A percentile compares a stretch with the other conserved stretches of the same genome.
These are phyloP conservation scores for Botia almorhae DNA, from an alignment of 2,797 vertebrate genomes.

Conservation along the genomic window DNA sequence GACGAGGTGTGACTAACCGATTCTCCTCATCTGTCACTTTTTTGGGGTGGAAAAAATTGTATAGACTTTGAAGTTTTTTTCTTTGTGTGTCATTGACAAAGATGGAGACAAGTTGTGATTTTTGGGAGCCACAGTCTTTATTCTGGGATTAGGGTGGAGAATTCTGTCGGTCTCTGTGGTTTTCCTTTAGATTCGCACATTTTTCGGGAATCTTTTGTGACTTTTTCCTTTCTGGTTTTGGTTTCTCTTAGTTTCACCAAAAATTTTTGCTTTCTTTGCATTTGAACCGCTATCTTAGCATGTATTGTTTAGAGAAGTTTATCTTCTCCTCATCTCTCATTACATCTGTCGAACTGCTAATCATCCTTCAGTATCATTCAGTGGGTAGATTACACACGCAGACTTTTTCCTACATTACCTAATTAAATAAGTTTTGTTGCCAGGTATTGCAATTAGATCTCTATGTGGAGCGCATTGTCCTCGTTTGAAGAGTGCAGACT, in stretches of 20 bases:
- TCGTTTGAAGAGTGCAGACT: constrained; percentile 53
- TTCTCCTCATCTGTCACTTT: constrained; percentile 42
- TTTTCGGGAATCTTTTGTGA: neutral
- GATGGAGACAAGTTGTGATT: constrained; percentile 23
- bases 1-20: constrained; percentile 45
- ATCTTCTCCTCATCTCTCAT: neutral
- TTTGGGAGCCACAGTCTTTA: neutral
- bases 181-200: neutral
- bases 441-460: constrained; percentile 47
- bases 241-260: neutral
- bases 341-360: neutral
- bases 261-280: neutral
- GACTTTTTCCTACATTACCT: constrained; percentile 30
- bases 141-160: constrained; percentile 11
- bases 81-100: constrained; percentile 7
- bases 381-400: constrained; percentile 3
- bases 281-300: neutral
- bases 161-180: neutral
- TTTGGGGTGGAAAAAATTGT: constrained; percentile 35
- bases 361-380: neutral
- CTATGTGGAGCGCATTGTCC: constrained; percentile 39
- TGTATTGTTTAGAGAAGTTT: constrained; percentile 16
- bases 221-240: neutral
- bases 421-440: constrained; percentile 36
- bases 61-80: constrained; percentile 40